Percentiles rank a stretch among this genome's conserved stretches.
Conservation (phyloP, 2,888 invertebrate genomes). For the Empis livida region DNA sequence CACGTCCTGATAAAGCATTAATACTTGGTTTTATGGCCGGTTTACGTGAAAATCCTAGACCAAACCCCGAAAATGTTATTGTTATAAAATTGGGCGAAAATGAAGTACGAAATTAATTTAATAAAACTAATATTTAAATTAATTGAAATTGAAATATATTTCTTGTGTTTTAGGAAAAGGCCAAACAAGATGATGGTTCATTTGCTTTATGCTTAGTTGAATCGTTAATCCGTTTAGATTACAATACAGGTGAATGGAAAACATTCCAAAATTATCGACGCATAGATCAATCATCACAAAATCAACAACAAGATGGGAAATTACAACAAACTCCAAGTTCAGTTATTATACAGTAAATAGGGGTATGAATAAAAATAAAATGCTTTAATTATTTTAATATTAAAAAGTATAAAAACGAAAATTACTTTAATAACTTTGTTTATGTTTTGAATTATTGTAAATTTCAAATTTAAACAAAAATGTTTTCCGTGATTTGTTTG, state of each 20-base stretch:
- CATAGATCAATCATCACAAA: constrained; percentile 40
- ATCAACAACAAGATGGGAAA: constrained; percentile 17
- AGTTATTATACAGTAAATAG: constrained; percentile 22
- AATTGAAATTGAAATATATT: neutral
- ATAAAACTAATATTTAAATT: neutral
- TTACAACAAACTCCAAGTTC: constrained; percentile 23
- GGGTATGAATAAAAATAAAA: too few species aligned
- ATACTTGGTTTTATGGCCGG: constrained; percentile 98
- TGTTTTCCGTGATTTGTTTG: too few species aligned
- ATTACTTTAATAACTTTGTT: too few species aligned
- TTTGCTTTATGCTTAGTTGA: constrained; percentile 48
- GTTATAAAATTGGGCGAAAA: constrained; percentile 92
- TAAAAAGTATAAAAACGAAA: too few species aligned
- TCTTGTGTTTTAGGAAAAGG: constrained; percentile 51
- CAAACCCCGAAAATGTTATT: constrained; percentile 91
- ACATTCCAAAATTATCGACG: constrained; percentile 80
- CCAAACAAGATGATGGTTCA: constrained; percentile 73
- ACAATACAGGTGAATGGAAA: constrained; percentile 96
- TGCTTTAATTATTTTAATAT: too few species aligned
- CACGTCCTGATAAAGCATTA: constrained; percentile 90
- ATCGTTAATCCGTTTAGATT: constrained; percentile 98
- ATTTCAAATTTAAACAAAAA: too few species aligned
- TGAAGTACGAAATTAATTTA: constrained; percentile 34
- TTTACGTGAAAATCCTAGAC: constrained; percentile 93
- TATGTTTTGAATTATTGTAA: too few species aligned